Evolutionary conservation across 2,888 invertebrate species (phyloP).

Genomic region (Eilema sororculum): DNA sequence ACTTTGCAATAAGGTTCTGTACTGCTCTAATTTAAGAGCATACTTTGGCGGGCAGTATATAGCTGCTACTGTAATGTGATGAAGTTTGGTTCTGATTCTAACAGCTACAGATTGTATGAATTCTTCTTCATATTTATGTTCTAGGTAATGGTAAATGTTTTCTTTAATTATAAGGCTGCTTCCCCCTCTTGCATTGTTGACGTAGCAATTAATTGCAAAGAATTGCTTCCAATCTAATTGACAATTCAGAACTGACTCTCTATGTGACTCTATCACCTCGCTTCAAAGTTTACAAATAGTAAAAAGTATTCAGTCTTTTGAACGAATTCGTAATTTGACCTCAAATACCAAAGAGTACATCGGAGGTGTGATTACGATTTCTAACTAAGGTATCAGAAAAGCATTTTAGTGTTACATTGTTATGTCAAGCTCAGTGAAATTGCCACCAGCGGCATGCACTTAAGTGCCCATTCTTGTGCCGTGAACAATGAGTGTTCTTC

Average conservation of each 20-base stretch:
- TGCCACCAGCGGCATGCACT: constrained; percentile 27
- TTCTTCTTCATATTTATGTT: too few species aligned
- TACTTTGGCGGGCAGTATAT: too few species aligned
- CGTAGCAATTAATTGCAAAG: too few species aligned
- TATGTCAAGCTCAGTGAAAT: constrained; percentile 31
- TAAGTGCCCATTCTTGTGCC: constrained; percentile 40
- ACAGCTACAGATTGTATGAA: too few species aligned
- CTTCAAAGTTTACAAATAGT: neutral
- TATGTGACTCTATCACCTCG: neutral
- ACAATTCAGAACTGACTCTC: neutral
- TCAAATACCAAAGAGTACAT: neutral
- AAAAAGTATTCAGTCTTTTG: neutral
- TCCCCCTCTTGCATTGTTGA: too few species aligned
- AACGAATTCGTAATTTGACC: neutral
- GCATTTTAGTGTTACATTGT: constrained; percentile 45
- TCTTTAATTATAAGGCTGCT: too few species aligned
- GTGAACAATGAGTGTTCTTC: constrained; percentile 35
- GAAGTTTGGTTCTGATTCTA: too few species aligned
- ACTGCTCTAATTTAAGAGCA: too few species aligned
- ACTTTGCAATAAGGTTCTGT: too few species aligned
- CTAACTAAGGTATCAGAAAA: constrained; percentile 42
- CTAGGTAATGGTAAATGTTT: too few species aligned
- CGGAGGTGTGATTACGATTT: constrained; percentile 15
- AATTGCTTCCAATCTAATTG: neutral
- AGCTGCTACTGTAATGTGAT: too few species aligned